Base-by-base conservation (phyloP, 1,140 invertebrate genomes). In the Harlomillsia oculata region DNA sequence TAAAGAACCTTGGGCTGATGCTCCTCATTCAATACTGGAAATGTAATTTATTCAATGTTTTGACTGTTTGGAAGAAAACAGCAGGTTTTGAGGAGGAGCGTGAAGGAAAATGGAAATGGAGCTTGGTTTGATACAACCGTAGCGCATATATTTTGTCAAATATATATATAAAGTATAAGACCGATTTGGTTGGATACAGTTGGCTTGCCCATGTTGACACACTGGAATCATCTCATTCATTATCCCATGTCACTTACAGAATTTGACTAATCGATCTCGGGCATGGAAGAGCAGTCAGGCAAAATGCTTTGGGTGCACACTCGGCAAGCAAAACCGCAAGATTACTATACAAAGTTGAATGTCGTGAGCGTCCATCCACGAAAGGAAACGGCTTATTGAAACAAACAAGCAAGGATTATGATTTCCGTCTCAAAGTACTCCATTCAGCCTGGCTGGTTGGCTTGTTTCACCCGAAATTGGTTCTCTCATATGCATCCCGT, bases 231-330 rank as follows among this genome's bases (percentile, higher is more conserved):
- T 25, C 43, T 44, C 26, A 44, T 44, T 44, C 43, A 44, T 44
- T 44, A 44, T 44, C 23, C 18, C 43, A 44, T 44, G 43, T 44
- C 43, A 44, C 41, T 44, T 44, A 26, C 41, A 44, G 41, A 23
- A 44, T n/a, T 44, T 44, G 41, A 44, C 41, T 44, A 44, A 44
- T 44, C 43, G 43, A 44, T 44, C 23, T 44, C 43, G 26, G 43
- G 29, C 39, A 40, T 40, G 39, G 18, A 40, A 40, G 39, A 21
- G 23, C 23, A 21, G 39, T 21, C 39, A 40, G 20, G n/a, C 23
- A 21, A 20, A 40, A 20, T 40, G 16, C 39, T 40, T 21, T 40
- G 39, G 11, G 5, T 40, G 18, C 23, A 20, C 23, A 40, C 20
- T 21, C 14, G 13, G 39, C 23, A 40, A 5, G 1, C 39, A 21